A percentile compares a stretch with the other conserved stretches of the same genome.
Evolutionary conservation across 2,113 vertebrate genomes (phyloP).

Genomic region (Gopherus flavomarginatus): DNA sequence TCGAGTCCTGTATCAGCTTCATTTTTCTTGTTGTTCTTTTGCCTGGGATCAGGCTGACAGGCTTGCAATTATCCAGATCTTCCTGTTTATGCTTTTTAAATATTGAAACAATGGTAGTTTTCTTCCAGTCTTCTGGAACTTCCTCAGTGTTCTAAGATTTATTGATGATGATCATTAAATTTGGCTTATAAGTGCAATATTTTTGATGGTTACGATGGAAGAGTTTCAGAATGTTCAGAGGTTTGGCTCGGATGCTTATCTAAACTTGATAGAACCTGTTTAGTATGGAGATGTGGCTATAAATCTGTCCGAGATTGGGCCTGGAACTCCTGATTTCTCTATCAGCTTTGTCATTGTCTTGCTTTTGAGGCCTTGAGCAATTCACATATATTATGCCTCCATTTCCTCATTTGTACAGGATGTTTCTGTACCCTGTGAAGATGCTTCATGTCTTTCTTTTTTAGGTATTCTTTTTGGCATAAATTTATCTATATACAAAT

Average conservation of each 20-base stretch:
- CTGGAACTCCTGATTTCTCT: background rate
- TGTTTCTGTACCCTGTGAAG: background rate
- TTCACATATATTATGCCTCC: background rate
- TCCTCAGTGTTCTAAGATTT: background rate
- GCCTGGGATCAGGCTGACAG: background rate
- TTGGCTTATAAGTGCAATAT: background rate
- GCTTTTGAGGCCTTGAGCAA: background rate
- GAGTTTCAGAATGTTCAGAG: background rate
- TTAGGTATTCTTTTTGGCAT: background rate
- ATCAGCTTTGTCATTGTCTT: background rate
- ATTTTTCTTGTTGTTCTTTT: background rate
- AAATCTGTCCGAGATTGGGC: background rate
- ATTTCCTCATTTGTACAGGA: background rate
- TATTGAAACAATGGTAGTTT: background rate
- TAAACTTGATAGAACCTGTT: background rate
- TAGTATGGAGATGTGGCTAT: background rate
- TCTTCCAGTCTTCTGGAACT: background rate
- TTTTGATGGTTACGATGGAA: background rate
- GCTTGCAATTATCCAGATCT: background rate
- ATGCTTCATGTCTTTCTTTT: background rate
- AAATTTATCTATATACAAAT: background rate
- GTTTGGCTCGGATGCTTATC: rapidly evolving
- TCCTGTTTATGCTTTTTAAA: background rate
- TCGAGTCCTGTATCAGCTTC: no score
- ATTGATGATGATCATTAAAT: background rate